Base-by-base conservation (phyloP, 2,113 vertebrate genomes). In the Todiramphus saurophagus region DNA sequence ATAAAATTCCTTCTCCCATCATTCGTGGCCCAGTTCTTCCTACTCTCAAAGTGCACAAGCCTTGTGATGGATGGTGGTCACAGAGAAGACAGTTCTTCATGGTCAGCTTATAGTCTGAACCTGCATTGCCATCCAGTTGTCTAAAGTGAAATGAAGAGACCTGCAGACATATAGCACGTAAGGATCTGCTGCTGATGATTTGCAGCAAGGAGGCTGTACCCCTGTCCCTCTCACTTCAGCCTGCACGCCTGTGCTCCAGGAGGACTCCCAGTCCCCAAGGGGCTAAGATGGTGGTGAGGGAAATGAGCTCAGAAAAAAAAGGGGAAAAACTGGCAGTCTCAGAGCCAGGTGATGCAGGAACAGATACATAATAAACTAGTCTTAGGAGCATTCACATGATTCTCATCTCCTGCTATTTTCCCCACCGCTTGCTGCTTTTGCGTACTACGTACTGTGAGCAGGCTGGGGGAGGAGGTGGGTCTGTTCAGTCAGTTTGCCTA, bases 91-190 rank as follows among this genome's bases (percentile, higher is more conserved):
- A 59, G 43, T 73, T 19, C 56, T 83, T 67, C 59, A 7, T 7
- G 11, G 44, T 6, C 3, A 4, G 53, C 44, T 83, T 16, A 8
- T 1, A 27, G 15, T 37, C 51, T 43, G 83, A 83, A 35, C 35
- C 8, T 92, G 79, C 4, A 7, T 89, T 88, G 66, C 55, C 13
- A 4, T 9, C 6, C 27, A 13, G 21, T 39, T 60, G 2, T 51
- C 27, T 48, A 13, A 44, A 0, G 4, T 24, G 66, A 59, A 44
- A 50, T 31, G 21, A 46, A 18, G 58, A 46, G 12, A 20, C 13
- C 50, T 66, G 77, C 39, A 37, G 23, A 9, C 9, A 6, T 15
- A 10, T 3, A 67, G 43, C 12, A 4, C 0, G 0, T 17, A 31
- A 56, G 1, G 10, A 7, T 43, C 23, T 51, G 37, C 1, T 62